Percentiles rank a stretch among this genome's conserved stretches.
phyloP scores from a whole-genome alignment of 2,888 invertebrate species.

The Agrenia bidenticulata region DNA sequence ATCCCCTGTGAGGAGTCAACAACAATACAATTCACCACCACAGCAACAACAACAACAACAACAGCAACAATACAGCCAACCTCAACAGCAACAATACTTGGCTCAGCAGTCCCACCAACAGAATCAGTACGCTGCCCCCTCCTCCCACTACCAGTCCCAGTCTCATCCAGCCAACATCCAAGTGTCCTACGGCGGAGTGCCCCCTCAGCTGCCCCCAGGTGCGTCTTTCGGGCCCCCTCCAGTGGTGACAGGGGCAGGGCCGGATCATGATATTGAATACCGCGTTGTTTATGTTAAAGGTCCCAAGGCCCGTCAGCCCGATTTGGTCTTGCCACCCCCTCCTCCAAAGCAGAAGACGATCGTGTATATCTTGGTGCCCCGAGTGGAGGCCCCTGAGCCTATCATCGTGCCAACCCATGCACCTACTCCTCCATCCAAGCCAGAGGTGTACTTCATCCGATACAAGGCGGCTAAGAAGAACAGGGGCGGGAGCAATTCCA shows the following conservation, averaged over 20 bases:
- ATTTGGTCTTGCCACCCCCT: constrained; percentile 42
- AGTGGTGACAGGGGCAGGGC: constrained; percentile 42
- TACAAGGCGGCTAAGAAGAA: constrained; percentile 47
- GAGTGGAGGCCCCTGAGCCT: constrained; percentile 30
- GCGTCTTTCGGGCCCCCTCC: constrained; percentile 43
- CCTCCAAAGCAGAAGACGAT: constrained; percentile 45
- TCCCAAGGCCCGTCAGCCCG: constrained; percentile 39
- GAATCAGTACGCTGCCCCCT: constrained; percentile 17
- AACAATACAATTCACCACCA: constrained; percentile 20
- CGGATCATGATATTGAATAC: constrained; percentile 46
- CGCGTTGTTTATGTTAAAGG: constrained; percentile 43
- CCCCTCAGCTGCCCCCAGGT: constrained; percentile 42
- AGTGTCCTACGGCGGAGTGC: constrained; percentile 42
- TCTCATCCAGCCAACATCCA: constrained; percentile 34
- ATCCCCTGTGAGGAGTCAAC: too few species aligned
- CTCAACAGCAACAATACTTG: constrained; percentile 10
- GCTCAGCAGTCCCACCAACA: constrained; percentile 26
- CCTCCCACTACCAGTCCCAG: constrained; percentile 22
- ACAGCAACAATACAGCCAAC: neutral
- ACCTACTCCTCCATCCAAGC: constrained; percentile 81
- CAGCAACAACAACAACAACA: constrained; percentile 11
- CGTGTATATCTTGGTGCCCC: constrained; percentile 45
- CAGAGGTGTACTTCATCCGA: constrained; percentile 61
- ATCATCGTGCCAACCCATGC: constrained; percentile 73
- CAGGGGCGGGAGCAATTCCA: constrained; percentile 12